Percentiles rank a stretch among this genome's conserved stretches.
phyloP scores from a whole-genome alignment of 1,140 invertebrate genomes.

The Littorina saxatilis region DNA sequence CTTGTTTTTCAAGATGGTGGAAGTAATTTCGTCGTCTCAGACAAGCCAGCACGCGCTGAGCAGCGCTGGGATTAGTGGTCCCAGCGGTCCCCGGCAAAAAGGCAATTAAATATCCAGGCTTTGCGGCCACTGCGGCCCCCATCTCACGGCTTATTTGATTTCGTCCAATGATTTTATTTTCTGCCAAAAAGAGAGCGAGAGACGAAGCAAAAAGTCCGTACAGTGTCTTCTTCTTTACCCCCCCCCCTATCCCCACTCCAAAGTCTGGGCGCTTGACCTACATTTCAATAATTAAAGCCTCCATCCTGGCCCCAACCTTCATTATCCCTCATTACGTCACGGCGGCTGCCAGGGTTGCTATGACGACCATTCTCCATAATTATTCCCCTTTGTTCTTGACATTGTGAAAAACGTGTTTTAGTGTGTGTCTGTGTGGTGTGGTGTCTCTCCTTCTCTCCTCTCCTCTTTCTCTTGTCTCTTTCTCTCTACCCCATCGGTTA shows the following conservation, averaged over 20 bases:
- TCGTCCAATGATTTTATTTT: conserved; percentile 33
- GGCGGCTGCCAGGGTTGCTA: conserved; percentile 26
- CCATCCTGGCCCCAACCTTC: conserved; percentile 30
- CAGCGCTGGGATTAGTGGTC: background rate
- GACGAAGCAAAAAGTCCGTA: too few species aligned
- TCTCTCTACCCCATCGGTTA: background rate
- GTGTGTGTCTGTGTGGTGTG: conserved; percentile 32
- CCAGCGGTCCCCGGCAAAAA: background rate
- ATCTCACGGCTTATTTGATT: conserved; percentile 39
- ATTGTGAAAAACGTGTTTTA: conserved; percentile 41
- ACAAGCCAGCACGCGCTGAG: background rate
- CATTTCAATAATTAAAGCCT: conserved; percentile 41
- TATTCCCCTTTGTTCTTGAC: conserved; percentile 41
- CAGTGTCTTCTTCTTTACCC: background rate
- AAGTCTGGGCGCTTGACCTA: conserved; percentile 36
- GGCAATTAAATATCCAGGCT: conserved; percentile 38
- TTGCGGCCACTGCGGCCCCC: conserved; percentile 6
- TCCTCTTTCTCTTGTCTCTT: background rate
- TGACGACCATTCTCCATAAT: conserved; percentile 31
- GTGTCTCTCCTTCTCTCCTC: background rate
- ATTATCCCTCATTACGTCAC: conserved; percentile 38
- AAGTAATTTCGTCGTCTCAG: conserved; percentile 22
- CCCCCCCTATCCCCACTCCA: background rate
- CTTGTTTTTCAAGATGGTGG: conserved; percentile 36
- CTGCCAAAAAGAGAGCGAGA: background rate